Base-by-base conservation (phyloP, 2,888 invertebrate genomes). In the Callyntrura sp. region DNA sequence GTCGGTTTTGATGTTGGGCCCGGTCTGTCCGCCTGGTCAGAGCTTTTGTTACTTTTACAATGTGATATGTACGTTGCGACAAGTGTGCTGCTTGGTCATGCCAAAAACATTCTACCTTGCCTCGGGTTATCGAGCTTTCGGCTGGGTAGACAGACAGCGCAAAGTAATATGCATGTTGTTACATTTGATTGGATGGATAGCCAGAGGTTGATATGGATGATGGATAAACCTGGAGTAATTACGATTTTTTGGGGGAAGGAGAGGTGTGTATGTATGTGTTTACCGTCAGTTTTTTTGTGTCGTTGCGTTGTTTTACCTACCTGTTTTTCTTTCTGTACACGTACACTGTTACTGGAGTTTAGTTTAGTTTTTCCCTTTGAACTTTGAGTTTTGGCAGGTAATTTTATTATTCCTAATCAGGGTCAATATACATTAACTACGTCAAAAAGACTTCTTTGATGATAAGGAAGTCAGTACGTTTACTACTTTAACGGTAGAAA, bases 81-180 rank as follows among this genome's bases (percentile, higher is more conserved):
- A 20, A 4, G 20, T 60, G 57, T 60, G 20, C 57, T n/a, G 55
- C 17, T 11, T 60, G 57, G 20, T 20, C 57, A 60, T 20, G 57
- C 57, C 17, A 45, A 45, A 45, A 11, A 5, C 45, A 45, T n/a
- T n/a, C 5, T 2, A 20, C 20, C 57, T 20, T 60, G 57, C 57
- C 57, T 60, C 57, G 57, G 57, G 57, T 20, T 60, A 60, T 60
- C 20, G 20, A n/a, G n/a, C n/a, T 60, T 60, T 60, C 11, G 55
- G 57, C 20, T 4, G 20, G 45, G 6, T 20, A 60, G 57, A 20
- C 57, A 60, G 57, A 60, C 57, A 20, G 57, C 20, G 20, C 20
- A 20, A 20, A n/a, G n/a, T 5, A n/a, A 60, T 60, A 20, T 5
- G 57, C 57, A 60, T 60, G 20, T 60, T 60, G 20, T 60, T n/a